Base-by-base conservation (phyloP, 2,888 invertebrate species). In the Drosophila monieri region DNA sequence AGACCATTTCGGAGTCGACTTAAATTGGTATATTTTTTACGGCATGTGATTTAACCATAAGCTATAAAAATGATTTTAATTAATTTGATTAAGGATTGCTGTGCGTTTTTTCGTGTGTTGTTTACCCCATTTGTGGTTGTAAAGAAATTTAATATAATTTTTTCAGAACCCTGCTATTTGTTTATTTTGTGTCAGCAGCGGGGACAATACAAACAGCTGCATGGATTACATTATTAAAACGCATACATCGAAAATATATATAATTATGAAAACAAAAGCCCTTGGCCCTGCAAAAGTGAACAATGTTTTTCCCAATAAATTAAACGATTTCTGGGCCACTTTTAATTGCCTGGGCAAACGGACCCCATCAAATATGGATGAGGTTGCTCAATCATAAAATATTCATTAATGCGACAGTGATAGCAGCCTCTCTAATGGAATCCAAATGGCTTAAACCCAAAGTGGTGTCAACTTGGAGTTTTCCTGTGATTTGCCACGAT, bases 61-160 rank as follows among this genome's bases (percentile, higher is more conserved):
- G 54, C 54, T 41, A 46, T 72, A 46, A 35, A 48, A 52, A 57
- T 53, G 6, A 49, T 44, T 72, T 72, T 66, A 72, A 72, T 72
- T 73, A 73, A 66, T 72, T 73, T 59, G 51, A 59, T 66, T 66
- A 66, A 59, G 74, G 47, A 25, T 51, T 65, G 43, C 23, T 56
- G 46, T 43, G 21, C 35, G 23, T 44, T 21, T 44, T 49, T 41
- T 27, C 27, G 27, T 27, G 27, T 2, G 6, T 6, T 54, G 32
- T 44, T 37, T 21, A 48, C 46, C 23, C 23, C 21, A 30, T 51
- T 43, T 35, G 6, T 9, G 21, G 9, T 23, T 15, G 41, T 30
- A 53, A 51, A 30, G 21, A 30, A 52, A 37, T 52, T 8, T 12
- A 32, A 49, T 52, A 53, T 41, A 9, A 8, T 32, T 25, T 53